These are phyloP conservation scores for Alloplasta piceator DNA, from an alignment of 2,888 invertebrate species.

Conservation along the genomic window DNA sequence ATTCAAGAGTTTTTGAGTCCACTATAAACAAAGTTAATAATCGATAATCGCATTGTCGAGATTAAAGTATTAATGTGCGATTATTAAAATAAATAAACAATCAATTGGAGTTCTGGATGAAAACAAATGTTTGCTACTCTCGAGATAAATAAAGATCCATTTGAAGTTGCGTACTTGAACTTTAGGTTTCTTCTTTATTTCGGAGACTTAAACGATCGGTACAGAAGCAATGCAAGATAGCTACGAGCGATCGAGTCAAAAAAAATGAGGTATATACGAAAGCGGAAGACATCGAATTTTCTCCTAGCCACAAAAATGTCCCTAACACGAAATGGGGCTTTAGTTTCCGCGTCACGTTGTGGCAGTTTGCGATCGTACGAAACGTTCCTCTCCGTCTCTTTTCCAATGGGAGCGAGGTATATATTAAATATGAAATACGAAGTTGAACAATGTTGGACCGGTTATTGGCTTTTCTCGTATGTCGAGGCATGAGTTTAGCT, in stretches of 20 bases:
- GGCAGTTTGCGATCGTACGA: constrained; percentile 73
- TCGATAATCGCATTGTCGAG: no score
- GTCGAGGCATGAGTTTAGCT: constrained; percentile 55
- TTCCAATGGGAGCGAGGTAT: constrained; percentile 41
- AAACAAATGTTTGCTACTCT: no score
- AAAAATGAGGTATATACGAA: constrained; percentile 28
- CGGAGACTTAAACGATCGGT: not conserved
- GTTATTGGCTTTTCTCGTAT: constrained; percentile 68
- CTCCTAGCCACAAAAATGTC: constrained; percentile 42
- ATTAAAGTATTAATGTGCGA: no score
- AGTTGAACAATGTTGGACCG: constrained; percentile 68
- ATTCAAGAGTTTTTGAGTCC: no score
- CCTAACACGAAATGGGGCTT: constrained; percentile 63
- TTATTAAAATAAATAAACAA: no score
- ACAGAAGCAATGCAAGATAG: constrained; percentile 16
- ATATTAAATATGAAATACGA: constrained; percentile 74
- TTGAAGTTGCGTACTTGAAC: no score
- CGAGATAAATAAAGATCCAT: no score
- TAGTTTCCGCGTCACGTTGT: constrained; percentile 76
- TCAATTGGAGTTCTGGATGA: no score
- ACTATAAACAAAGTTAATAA: no score
- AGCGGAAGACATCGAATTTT: not conserved
- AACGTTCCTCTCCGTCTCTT: constrained; percentile 63
- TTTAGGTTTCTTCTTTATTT: no score
- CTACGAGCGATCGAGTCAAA: constrained; percentile 8